These are phyloP conservation scores for Calameuta pallipes DNA, from an alignment of 2,888 invertebrate species.

Conservation along the genomic window DNA sequence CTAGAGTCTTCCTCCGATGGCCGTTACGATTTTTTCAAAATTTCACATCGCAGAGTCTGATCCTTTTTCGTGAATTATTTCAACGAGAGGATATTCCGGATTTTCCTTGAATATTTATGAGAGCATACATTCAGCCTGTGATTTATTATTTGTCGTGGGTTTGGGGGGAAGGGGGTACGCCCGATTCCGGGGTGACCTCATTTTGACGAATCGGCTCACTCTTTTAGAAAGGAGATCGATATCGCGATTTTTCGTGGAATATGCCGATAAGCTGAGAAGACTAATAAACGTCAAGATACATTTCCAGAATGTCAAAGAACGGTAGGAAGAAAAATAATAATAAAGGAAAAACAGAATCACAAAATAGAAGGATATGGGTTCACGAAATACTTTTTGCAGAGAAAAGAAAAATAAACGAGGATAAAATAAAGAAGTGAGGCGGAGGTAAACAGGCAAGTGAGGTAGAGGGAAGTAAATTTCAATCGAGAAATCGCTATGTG, in stretches of 20 bases:
- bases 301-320: not conserved
- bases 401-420: not conserved
- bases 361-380: not conserved
- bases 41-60: not conserved
- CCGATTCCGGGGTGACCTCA: not conserved
- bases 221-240: conserved; percentile 7
- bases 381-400: not conserved
- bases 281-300: not conserved
- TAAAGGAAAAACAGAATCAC: not conserved
- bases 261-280: not conserved
- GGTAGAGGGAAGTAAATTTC: not conserved
- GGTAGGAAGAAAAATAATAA: not conserved
- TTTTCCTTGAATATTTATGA: not conserved
- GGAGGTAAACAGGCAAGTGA: no score
- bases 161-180: not conserved
- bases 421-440: not conserved
- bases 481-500: not conserved
- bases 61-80: not conserved
- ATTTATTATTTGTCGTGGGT: not conserved
- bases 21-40: not conserved
- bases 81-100: not conserved
- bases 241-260: not conserved
- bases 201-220: not conserved
- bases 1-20: not conserved
- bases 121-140: not conserved